phyloP scores from a whole-genome alignment of 2,888 invertebrate genomes.

The Megalurothrips usitatus region DNA sequence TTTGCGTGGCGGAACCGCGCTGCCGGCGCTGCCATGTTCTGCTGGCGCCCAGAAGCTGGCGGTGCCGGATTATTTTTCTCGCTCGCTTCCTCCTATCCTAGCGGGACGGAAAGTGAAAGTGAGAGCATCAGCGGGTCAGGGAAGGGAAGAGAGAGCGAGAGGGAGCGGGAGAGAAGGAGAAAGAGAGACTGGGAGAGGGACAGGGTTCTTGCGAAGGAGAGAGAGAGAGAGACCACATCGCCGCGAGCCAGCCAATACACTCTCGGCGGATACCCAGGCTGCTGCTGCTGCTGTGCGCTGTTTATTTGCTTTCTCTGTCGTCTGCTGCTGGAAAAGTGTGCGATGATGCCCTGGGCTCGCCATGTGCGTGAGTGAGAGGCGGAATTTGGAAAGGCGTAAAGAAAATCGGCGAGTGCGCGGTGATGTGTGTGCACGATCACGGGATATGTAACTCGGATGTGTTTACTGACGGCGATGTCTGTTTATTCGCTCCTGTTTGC shows the following conservation, averaged over 20 bases:
- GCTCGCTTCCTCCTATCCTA: neutral
- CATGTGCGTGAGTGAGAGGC: no score
- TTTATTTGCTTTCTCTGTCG: no score
- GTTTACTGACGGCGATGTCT: no score
- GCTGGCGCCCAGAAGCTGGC: no score
- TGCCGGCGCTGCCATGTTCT: no score
- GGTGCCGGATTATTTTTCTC: no score
- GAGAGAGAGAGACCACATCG: neutral
- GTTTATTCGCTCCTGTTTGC: no score
- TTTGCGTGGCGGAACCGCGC: no score
- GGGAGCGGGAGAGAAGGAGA: neutral
- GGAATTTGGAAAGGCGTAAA: neutral
- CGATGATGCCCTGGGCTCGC: no score
- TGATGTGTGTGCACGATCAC: no score
- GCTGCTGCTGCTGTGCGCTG: neutral
- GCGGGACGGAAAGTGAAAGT: neutral
- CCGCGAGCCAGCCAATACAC: constrained; percentile 5
- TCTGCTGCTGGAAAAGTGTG: no score
- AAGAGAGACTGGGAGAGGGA: neutral
- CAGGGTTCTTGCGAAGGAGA: neutral
- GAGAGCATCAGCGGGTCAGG: neutral
- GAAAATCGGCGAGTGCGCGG: neutral
- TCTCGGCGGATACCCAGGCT: neutral
- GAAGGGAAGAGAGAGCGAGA: neutral
- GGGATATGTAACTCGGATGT: no score